These are phyloP conservation scores for Crossaster papposus DNA, from an alignment of 53 echinoderm and acorn worm genomes.

Conservation along the genomic window DNA sequence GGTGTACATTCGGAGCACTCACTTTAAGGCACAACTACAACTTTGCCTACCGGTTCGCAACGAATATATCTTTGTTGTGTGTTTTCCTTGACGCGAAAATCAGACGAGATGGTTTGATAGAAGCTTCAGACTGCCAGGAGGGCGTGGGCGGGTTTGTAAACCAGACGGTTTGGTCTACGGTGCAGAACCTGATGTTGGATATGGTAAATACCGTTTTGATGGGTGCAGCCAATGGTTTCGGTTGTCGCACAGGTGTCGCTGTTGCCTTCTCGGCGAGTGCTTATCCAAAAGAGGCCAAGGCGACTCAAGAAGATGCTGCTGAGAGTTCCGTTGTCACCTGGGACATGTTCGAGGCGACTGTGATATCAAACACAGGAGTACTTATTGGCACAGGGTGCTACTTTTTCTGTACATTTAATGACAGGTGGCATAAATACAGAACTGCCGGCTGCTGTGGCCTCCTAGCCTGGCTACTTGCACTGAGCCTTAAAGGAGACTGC, in stretches of 20 bases:
- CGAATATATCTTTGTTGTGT: background rate
- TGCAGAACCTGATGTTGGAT: background rate
- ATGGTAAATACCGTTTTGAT: background rate
- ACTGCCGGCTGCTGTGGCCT: background rate
- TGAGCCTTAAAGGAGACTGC: background rate
- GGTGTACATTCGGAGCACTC: background rate
- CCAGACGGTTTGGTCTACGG: background rate
- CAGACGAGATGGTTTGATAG: background rate
- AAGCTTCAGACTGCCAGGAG: background rate
- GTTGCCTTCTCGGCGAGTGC: constrained; percentile 29
- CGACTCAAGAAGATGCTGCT: background rate
- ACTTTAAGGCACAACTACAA: constrained; percentile 16
- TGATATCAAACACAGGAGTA: background rate
- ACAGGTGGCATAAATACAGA: background rate
- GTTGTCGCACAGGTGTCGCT: constrained; percentile 52
- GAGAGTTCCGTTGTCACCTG: background rate
- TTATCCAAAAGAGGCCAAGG: background rate
- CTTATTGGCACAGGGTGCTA: background rate
- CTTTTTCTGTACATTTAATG: background rate
- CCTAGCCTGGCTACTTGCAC: background rate
- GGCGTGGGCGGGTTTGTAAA: background rate
- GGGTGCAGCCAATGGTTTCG: constrained; percentile 30
- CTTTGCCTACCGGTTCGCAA: constrained; percentile 37
- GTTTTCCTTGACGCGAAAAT: background rate
- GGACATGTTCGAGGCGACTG: background rate